Base-by-base conservation (phyloP, 2,888 invertebrate genomes). In the Tetropium fuscum region DNA sequence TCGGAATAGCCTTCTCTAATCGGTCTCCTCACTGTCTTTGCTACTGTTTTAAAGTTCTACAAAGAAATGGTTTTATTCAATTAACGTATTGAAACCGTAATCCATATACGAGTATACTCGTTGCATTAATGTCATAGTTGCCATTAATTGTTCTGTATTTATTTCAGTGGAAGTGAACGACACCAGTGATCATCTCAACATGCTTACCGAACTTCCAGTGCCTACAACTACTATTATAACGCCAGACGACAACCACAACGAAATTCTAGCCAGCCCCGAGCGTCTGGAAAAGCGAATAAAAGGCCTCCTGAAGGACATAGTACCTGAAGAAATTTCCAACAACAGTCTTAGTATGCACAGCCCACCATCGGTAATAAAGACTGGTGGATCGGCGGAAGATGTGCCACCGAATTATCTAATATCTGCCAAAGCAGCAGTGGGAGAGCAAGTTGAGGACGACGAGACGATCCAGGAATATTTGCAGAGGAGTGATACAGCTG, bases 401-500 rank as follows among this genome's bases (percentile, higher is more conserved):
- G 63, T 63, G 18, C 69, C 71, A 10, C n/a, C n/a, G n/a, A 66
- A 70, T 49, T 74, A 65, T 34, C 38, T 61, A 7, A 59, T 72
- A 22, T 76, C 75, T 2, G 75, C 66, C 7, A 75, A 73, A 55
- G 74, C 76, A 11, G 75, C 74, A 6, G 71, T 74, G 16, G 77
- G 73, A 2, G 76, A 74, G 49, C 73, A 73, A 22, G 63, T 64
- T 4, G 38, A 51, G 11, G 75, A 76, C 48, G 81, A 82, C 44
- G 81, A 82, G 41, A 79, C 79, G 65, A 82, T 84, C 36, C 76
- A 81, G 64, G 83, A 84, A 71, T 82, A 83, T 71, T 77, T 85
- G 70, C 79, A 79, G 63, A 77, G 84, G 55, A 81, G 81, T 58
- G 84, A 85, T 73, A 85, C 85, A 3, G 84, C 84, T 13, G 83